These are phyloP conservation scores for Bhutanitis thaidina DNA, from an alignment of 2,888 invertebrate species.

Conservation along the genomic window DNA sequence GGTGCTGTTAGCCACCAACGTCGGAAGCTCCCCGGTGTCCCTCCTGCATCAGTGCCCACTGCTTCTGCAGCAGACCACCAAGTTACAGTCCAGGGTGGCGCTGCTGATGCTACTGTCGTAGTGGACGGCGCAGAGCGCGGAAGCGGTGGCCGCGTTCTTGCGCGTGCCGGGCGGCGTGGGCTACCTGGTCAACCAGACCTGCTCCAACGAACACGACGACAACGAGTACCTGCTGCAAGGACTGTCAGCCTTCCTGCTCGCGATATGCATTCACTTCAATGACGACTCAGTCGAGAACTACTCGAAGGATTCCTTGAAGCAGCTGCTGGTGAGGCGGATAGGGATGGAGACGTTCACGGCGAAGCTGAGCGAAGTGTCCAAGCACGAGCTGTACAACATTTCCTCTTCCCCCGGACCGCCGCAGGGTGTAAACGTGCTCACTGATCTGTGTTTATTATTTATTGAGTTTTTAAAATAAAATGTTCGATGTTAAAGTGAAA, in stretches of 20 bases:
- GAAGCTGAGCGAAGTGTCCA: constrained; percentile 90
- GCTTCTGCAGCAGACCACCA: constrained; percentile 89
- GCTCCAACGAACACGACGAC: constrained; percentile 93
- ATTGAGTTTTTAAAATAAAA: no score
- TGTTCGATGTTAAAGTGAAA: no score
- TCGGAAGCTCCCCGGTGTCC: constrained; percentile 91
- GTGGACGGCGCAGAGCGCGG: constrained; percentile 92
- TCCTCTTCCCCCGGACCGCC: constrained; percentile 96
- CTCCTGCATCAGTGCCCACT: constrained; percentile 93
- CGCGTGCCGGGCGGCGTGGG: constrained; percentile 89
- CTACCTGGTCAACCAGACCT: constrained; percentile 89
- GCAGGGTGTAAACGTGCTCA: no score
- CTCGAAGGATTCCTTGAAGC: constrained; percentile 84
- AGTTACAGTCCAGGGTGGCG: constrained; percentile 90
- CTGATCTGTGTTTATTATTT: no score
- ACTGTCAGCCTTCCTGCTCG: constrained; percentile 94
- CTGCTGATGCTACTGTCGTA: constrained; percentile 93
- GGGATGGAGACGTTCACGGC: constrained; percentile 93
- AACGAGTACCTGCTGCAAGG: constrained; percentile 88
- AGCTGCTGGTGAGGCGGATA: constrained; percentile 90
- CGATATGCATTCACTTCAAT: constrained; percentile 94
- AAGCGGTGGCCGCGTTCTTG: constrained; percentile 91
- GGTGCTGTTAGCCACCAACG: constrained; percentile 92
- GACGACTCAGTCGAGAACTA: constrained; percentile 89
- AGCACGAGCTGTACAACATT: constrained; percentile 94